A percentile compares a stretch with the other conserved stretches of the same genome.
phyloP scores from a whole-genome alignment of 1,140 invertebrate species.

The Mactra quadrangularis region DNA sequence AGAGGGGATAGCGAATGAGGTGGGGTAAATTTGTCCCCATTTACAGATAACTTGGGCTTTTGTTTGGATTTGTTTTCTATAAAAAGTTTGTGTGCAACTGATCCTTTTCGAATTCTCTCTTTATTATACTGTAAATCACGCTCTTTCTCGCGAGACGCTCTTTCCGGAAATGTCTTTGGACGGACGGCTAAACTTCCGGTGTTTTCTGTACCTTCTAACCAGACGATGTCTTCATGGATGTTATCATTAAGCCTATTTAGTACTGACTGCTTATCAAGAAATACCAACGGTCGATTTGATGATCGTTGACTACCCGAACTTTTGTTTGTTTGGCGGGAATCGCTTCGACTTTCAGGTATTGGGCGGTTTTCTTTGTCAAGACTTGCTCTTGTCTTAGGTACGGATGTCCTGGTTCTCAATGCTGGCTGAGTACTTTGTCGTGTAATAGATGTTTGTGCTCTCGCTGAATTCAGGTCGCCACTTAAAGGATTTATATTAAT shows the following conservation, averaged over 20 bases:
- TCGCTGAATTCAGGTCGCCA: neutral
- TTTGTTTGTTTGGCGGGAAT: slow-evolving; percentile 60
- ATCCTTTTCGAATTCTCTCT: slow-evolving; percentile 78
- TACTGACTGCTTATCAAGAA: slow-evolving; percentile 76
- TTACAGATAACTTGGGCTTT: slow-evolving; percentile 69
- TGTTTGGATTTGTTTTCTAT: slow-evolving; percentile 58
- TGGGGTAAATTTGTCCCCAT: slow-evolving; percentile 73
- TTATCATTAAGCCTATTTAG: slow-evolving; percentile 68
- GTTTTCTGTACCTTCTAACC: slow-evolving; percentile 71
- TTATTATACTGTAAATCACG: slow-evolving; percentile 66
- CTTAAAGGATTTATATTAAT: slow-evolving; percentile 70
- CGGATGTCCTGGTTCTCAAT: slow-evolving; percentile 9
- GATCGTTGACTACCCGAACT: slow-evolving; percentile 47
- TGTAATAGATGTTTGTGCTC: slow-evolving; percentile 53
- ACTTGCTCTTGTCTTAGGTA: neutral
- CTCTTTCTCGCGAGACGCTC: slow-evolving; percentile 42
- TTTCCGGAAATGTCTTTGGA: slow-evolving; percentile 62
- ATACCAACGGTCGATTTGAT: slow-evolving; percentile 65
- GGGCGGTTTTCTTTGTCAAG: slow-evolving; percentile 48
- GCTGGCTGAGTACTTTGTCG: slow-evolving; percentile 12
- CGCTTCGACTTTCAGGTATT: slow-evolving; percentile 49
- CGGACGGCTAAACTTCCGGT: slow-evolving; percentile 76
- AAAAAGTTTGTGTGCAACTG: slow-evolving; percentile 72
- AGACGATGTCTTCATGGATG: slow-evolving; percentile 72
- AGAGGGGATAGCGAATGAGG: slow-evolving; percentile 70